A percentile compares a stretch with the other conserved stretches of the same genome.
Evolutionary conservation across 1,140 invertebrate species (phyloP).

Genomic region (Portunus trituberculatus): DNA sequence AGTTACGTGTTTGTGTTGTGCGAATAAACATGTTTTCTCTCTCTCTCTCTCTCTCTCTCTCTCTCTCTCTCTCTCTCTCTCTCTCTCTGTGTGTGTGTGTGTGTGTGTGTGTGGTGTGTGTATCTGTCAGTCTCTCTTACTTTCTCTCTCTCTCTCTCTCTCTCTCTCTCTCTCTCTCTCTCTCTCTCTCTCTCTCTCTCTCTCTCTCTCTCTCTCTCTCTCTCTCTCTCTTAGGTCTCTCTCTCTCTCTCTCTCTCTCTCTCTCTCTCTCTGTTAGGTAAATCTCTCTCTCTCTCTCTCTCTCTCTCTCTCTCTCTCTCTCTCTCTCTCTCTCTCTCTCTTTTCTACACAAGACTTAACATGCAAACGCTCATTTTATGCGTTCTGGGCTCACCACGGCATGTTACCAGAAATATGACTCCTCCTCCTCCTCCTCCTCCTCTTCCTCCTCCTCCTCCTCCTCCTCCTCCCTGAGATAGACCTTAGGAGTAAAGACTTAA

Average conservation of each 20-base stretch:
- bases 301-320: no score
- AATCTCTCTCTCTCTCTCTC: conserved; percentile 40
- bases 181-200: conserved; percentile 50
- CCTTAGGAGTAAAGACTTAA: no score
- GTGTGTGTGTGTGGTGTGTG: no score
- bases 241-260: conserved; percentile 33
- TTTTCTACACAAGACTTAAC: no score
- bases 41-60: conserved; percentile 48
- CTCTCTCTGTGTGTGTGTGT: not conserved
- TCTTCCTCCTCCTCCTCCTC: no score
- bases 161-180: conserved; percentile 42
- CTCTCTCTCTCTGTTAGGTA: conserved; percentile 55
- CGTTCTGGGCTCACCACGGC: no score
- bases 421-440: no score
- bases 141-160: conserved; percentile 35
- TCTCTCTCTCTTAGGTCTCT: conserved; percentile 55
- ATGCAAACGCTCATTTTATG: no score
- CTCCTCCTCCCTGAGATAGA: no score
- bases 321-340: no score
- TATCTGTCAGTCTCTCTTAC: conserved; percentile 47
- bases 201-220: conserved; percentile 33
- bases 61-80: conserved; percentile 34
- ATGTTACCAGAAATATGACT: no score
- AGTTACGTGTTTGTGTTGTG: no score
- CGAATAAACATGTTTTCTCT: not conserved